These are phyloP conservation scores for Magallana gigas DNA, from an alignment of 1,140 invertebrate genomes.

Conservation along the genomic window DNA sequence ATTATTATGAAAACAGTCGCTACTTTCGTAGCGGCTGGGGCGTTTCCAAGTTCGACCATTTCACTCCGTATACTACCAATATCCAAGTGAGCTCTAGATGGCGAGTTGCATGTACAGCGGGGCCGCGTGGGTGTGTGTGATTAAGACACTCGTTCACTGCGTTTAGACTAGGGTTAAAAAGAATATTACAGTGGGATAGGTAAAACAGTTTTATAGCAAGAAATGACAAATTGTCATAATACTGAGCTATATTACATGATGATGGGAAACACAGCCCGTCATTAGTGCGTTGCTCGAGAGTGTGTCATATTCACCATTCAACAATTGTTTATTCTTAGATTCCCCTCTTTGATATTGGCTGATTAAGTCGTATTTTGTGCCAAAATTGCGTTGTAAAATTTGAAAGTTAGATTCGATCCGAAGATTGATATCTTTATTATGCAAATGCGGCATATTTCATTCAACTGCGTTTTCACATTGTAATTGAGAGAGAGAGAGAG, in stretches of 20 bases:
- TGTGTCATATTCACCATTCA: no score
- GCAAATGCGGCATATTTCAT: no score
- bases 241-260: background rate
- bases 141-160: background rate
- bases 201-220: background rate
- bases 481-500: no score
- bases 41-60: slow-evolving; percentile 1
- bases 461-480: no score
- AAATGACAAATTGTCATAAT: slow-evolving; percentile 10
- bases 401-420: no score
- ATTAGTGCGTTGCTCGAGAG: no score
- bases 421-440: no score
- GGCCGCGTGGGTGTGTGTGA: background rate
- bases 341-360: no score
- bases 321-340: no score
- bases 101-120: background rate
- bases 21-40: background rate
- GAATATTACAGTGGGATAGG: background rate
- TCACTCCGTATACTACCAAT: background rate
- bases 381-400: no score
- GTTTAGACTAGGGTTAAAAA: background rate
- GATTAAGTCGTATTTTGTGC: no score
- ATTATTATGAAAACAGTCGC: background rate
- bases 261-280: background rate
- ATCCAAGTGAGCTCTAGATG: background rate